Percentiles rank a stretch among this genome's conserved stretches.
phyloP scores from a whole-genome alignment of 1,140 invertebrate genomes.

The Mya arenaria region DNA sequence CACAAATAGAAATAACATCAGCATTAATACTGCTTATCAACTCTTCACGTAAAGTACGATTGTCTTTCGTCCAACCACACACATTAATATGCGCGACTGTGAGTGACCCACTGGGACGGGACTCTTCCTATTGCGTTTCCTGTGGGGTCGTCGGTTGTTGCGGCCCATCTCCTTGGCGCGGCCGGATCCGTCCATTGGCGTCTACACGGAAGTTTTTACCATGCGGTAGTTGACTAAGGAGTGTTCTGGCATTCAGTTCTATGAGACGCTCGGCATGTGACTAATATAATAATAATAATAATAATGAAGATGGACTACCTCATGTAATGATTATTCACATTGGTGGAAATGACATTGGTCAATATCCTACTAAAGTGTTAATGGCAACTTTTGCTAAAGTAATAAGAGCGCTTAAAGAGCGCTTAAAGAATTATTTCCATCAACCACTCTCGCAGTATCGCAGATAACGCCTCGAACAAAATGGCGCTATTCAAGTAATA shows the following conservation, averaged over 20 bases:
- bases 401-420: no score
- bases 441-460: no score
- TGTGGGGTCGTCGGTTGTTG: neutral
- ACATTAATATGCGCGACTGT: constrained; percentile 1
- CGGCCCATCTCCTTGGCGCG: neutral
- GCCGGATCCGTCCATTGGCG: neutral
- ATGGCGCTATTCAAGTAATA: no score
- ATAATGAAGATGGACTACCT: no score
- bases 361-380: no score
- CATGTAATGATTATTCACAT: no score
- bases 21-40: neutral
- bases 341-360: no score
- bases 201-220: neutral
- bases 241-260: neutral
- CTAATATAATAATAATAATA: no score
- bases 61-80: constrained; percentile 14
- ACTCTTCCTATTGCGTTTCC: neutral
- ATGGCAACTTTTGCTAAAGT: no score
- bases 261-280: neutral
- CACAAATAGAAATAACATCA: neutral
- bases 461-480: no score
- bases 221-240: neutral
- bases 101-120: neutral
- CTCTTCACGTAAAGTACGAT: neutral
- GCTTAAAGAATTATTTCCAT: no score